Evolutionary conservation across 2,888 invertebrate genomes (phyloP).

Genomic region (Cyrtodaria siliqua): DNA sequence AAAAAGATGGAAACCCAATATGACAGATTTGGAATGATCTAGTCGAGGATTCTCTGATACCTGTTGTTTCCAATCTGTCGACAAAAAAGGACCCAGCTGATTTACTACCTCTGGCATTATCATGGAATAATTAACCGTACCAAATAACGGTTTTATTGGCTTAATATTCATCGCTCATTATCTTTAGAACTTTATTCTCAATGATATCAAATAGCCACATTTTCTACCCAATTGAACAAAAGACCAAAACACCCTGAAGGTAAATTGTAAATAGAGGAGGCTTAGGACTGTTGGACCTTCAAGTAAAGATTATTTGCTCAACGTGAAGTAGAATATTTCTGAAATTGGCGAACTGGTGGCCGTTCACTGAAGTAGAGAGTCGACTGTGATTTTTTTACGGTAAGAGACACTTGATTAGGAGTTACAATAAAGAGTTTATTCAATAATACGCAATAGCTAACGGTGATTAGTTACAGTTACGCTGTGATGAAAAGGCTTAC

Average conservation of each 20-base stretch:
- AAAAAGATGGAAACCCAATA: slow-evolving; percentile 37
- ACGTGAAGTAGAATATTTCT: slow-evolving; percentile 15
- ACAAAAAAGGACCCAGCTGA: slow-evolving; percentile 49
- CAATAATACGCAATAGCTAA: slow-evolving; percentile 47
- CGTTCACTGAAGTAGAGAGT: slow-evolving; percentile 18
- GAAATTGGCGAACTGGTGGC: slow-evolving; percentile 23
- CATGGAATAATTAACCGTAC: slow-evolving; percentile 61
- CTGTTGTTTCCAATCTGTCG: slow-evolving; percentile 54
- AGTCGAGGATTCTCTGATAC: slow-evolving; percentile 37
- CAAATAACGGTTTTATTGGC: slow-evolving; percentile 59
- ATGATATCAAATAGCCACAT: slow-evolving; percentile 55
- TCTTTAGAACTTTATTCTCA: slow-evolving; percentile 47
- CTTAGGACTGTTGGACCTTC: background rate
- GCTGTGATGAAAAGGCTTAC: slow-evolving; percentile 16
- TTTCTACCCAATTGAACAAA: slow-evolving; percentile 57
- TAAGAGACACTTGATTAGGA: slow-evolving; percentile 39
- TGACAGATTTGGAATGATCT: slow-evolving; percentile 54
- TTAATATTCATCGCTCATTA: slow-evolving; percentile 56
- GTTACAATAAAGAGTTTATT: slow-evolving; percentile 36
- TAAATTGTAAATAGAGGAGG: background rate
- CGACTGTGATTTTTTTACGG: slow-evolving; percentile 12
- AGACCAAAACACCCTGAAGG: slow-evolving; percentile 38
- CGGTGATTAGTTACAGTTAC: slow-evolving; percentile 38
- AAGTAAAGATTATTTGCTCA: slow-evolving; percentile 5
- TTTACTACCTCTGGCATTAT: slow-evolving; percentile 41